These are phyloP conservation scores for Mylabris phalerata DNA, from an alignment of 1,140 invertebrate genomes.

Conservation along the genomic window DNA sequence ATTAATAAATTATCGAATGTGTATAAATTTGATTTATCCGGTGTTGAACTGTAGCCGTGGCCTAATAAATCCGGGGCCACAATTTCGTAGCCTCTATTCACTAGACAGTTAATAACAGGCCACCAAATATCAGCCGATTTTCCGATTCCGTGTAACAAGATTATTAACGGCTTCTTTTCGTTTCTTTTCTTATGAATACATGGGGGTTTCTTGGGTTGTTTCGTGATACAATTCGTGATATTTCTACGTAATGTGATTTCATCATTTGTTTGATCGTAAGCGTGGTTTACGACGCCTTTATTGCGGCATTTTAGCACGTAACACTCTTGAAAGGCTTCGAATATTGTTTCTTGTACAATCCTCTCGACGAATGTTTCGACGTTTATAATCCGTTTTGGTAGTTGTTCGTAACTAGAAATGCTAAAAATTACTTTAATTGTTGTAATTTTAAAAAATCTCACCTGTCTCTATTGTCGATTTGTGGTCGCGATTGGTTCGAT, in stretches of 20 bases:
- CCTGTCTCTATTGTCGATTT: neutral
- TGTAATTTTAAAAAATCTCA: neutral
- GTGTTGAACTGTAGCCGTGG: conserved; percentile 63
- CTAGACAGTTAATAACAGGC: conserved; percentile 57
- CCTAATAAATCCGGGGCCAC: conserved; percentile 65
- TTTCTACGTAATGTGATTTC: conserved; percentile 20
- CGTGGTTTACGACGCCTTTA: conserved; percentile 29
- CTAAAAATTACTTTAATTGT: conserved; percentile 6
- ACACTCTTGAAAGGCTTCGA: conserved; percentile 37
- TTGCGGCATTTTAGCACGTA: conserved; percentile 18
- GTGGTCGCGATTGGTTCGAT: neutral
- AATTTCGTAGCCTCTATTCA: conserved; percentile 56
- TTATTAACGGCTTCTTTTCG: neutral
- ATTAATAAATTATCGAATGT: conserved; percentile 57
- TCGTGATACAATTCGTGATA: neutral
- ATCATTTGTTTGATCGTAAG: conserved; percentile 27
- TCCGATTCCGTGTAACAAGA: conserved; percentile 69
- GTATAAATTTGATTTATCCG: conserved; percentile 52
- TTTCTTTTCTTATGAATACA: conserved; percentile 8
- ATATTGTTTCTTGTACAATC: conserved; percentile 35
- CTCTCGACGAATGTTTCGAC: conserved; percentile 36
- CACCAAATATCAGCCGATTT: conserved; percentile 63
- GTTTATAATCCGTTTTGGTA: conserved; percentile 27
- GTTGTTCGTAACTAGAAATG: conserved; percentile 14
- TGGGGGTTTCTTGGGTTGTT: conserved; percentile 12